phyloP scores from a whole-genome alignment of 2,888 invertebrate genomes.

The Diloba caeruleocephala region DNA sequence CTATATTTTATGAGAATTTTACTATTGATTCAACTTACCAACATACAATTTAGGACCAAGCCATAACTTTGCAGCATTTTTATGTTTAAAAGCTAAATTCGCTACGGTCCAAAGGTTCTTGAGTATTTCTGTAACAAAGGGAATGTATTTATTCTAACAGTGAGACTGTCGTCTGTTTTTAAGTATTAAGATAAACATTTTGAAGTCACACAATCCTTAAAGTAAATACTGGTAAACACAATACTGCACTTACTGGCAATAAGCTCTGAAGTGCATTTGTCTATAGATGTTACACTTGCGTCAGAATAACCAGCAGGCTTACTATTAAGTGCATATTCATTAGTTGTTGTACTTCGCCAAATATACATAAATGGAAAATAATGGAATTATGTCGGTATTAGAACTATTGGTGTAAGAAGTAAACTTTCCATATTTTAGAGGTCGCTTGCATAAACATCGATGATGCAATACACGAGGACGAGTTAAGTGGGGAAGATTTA shows the following conservation, averaged over 20 bases:
- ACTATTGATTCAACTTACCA: constrained; percentile 74
- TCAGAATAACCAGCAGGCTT: no score
- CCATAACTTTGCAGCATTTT: constrained; percentile 76
- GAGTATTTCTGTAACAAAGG: constrained; percentile 71
- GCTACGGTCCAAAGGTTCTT: constrained; percentile 71
- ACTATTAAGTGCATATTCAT: no score
- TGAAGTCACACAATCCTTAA: constrained; percentile 15
- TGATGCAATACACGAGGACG: no score
- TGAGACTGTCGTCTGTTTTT: constrained; percentile 10
- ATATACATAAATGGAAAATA: no score
- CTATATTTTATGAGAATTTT: no score
- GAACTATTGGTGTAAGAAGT: no score
- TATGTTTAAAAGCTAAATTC: constrained; percentile 62
- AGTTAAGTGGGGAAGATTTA: no score
- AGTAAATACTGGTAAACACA: constrained; percentile 14
- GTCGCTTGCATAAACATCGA: no score
- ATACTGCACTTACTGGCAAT: constrained; percentile 13
- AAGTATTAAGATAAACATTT: constrained; percentile 17
- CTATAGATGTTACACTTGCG: no score
- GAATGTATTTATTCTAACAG: constrained; percentile 2
- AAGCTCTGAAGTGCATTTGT: constrained; percentile 29
- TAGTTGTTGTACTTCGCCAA: no score
- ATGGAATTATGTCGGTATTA: no score
- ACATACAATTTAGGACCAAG: constrained; percentile 79
- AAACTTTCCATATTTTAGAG: no score